Evolutionary conservation across 2,888 invertebrate genomes (phyloP), one percentile per base, ranked within the genome.

Genomic region (Cheilosia soror): DNA sequence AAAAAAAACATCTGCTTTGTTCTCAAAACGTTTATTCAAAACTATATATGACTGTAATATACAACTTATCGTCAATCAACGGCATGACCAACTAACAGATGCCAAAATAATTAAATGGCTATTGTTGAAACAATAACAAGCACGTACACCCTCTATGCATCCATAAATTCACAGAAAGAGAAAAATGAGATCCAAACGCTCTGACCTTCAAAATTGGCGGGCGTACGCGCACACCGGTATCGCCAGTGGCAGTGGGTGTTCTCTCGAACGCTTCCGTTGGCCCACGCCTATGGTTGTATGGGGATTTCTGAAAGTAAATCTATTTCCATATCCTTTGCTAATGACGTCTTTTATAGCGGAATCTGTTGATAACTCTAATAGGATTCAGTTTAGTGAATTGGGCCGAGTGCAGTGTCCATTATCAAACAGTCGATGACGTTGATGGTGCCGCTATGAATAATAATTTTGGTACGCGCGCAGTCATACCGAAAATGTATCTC

Each of bases 121-220:
- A 57, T 37, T 65, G 53, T 65, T 65, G 15, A 40, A 72, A 72
- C 55, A 55, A 69, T 44, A 69, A 57, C 57, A 69, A 20, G 33
- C 63, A 60, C 29, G 49, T 11, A 33, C 15, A 11, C 27, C n/a
- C 27, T 37, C 11, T 11, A 37, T 9, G 33, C 9, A 33, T 7
- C 2, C 7, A 6, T 33, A 6, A 1, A 31, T 7, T 11, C 11
- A 37, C 37, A 37, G 49, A 51, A 62, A n/a, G 9, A 37, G 15
- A 51, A 27, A n/a, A 27, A 15, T 27, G n/a, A 47, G 20, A 69
- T 27, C 57, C 29, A 29, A 57, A 27, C 47, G 31, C 15, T 29
- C 6, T 76, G 76, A 76, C 81, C 81, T 76, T 81, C 76, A 76
- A 58, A 42, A 49, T 75, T 51, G 57, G 57, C 69, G 47, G 57